phyloP scores from a whole-genome alignment of 2,797 vertebrate species.

The Scomberomorus guttatus region DNA sequence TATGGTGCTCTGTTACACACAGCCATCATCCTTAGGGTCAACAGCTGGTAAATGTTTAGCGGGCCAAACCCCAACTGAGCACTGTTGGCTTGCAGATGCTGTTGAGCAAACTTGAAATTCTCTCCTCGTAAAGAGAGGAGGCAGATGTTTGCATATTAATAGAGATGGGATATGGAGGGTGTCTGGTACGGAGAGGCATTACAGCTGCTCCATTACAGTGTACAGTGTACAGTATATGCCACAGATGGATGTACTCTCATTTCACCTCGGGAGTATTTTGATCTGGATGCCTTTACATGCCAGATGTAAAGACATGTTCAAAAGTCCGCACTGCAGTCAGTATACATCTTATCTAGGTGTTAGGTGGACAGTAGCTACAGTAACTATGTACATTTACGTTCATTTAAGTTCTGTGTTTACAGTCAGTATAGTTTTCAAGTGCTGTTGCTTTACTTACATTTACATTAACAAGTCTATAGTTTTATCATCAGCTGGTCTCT shows the following conservation, averaged over 20 bases:
- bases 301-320: constrained; percentile 44
- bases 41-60: constrained; percentile 81
- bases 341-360: constrained; percentile 13
- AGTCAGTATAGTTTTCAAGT: neutral
- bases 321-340: constrained; percentile 28
- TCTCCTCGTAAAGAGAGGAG: constrained; percentile 70
- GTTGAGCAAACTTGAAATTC: constrained; percentile 72
- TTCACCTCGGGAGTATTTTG: constrained; percentile 71
- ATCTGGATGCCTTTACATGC: constrained; percentile 54
- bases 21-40: constrained; percentile 72
- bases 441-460: neutral
- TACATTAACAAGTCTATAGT: no score
- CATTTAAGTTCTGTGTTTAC: neutral
- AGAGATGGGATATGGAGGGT: constrained; percentile 61
- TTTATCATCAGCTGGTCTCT: no score
- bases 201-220: constrained; percentile 74
- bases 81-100: constrained; percentile 75
- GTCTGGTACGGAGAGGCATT: constrained; percentile 64
- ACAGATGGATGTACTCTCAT: constrained; percentile 69
- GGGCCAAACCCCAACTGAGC: constrained; percentile 70
- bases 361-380: neutral
- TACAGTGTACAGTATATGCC: constrained; percentile 60
- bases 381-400: neutral
- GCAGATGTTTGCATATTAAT: constrained; percentile 87
- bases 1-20: constrained; percentile 61